Evolutionary conservation across 2,888 invertebrate species (phyloP), one percentile per base, ranked within the genome.

Genomic region (Troides aeacus): DNA sequence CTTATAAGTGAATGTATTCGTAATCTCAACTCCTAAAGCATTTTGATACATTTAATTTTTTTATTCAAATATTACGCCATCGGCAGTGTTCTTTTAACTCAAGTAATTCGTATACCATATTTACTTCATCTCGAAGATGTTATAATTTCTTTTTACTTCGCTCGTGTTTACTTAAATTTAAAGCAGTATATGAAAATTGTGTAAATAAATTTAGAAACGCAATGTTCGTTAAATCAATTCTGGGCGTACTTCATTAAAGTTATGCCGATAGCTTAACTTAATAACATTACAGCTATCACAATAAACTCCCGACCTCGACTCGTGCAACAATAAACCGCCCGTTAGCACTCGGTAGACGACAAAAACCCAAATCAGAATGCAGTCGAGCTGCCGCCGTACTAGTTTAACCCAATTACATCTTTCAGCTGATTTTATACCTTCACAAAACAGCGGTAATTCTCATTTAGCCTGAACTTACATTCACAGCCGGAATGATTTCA

Each of bases 251-350:
- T 58, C 24, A 66, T 57, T 58, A 58, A 58, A 58, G 57, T 58
- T 58, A 58, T n/a, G 15, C 69, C 71, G 69, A 63, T 69, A 71
- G 71, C 65, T 68, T 68, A 12, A 58, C 24, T 21, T 58, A 61
- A 39, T 10, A 61, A 18, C 62, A 7, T 50, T 23, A 39, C 62
- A 15, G 39, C 57, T 30, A 30, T 63, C 18, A 24, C 24, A 12
- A 63, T 53, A 63, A 63, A 53, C 50, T 23, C 8, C 18, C 18
- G 50, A 62, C 23, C 50, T 64, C 36, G 50, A 56, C 53, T 57
- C n/a, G 24, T 7, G 23, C 30, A 39, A 53, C 64, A 56, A 56
- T 53, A 50, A 63, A 53, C 36, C 12, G 17, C 39, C 36, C 30
- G 46, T 59, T 39, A 39, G 58, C 59, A 24, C 58, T 59, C 42